phyloP scores from a whole-genome alignment of 2,888 invertebrate species.

The Crematogaster levior region DNA sequence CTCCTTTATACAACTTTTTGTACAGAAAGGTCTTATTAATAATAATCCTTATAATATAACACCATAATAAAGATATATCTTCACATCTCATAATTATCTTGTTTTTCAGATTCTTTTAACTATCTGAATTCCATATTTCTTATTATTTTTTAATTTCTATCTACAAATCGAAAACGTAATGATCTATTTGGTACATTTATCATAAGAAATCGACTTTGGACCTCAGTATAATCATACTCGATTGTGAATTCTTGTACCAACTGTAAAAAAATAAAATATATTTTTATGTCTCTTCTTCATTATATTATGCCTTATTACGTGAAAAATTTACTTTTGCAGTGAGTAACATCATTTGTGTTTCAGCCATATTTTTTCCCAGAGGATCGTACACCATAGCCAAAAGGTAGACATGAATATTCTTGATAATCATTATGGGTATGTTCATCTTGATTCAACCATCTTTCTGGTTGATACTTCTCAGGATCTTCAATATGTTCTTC shows the following conservation, averaged over 20 bases:
- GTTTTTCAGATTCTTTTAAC: too few relatives aligned
- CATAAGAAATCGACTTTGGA: slow-evolving; percentile 87
- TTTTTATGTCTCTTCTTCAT: background rate
- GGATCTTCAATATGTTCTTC: slow-evolving; percentile 90
- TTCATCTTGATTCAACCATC: slow-evolving; percentile 87
- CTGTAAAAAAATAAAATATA: slow-evolving; percentile 81
- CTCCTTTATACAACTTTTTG: background rate
- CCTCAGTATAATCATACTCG: slow-evolving; percentile 90
- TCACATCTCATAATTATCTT: too few relatives aligned
- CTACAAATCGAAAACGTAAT: too few relatives aligned
- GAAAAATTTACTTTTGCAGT: too few relatives aligned
- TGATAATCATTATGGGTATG: slow-evolving; percentile 84
- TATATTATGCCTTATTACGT: background rate
- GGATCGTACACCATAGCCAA: slow-evolving; percentile 88
- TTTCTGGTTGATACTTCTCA: slow-evolving; percentile 88
- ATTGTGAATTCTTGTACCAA: slow-evolving; percentile 88
- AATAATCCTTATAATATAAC: slow-evolving; percentile 1
- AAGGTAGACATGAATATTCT: slow-evolving; percentile 88
- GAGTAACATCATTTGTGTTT: too few relatives aligned
- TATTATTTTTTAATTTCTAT: too few relatives aligned
- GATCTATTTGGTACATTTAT: too few relatives aligned
- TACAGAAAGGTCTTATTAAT: slow-evolving; percentile 2
- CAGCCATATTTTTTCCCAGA: slow-evolving; percentile 89
- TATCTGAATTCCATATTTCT: too few relatives aligned
- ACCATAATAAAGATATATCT: too few relatives aligned